Evolutionary conservation across 2,797 vertebrate genomes (phyloP), one percentile per base, ranked within the genome.

Genomic region (Decapterus maruadsi): DNA sequence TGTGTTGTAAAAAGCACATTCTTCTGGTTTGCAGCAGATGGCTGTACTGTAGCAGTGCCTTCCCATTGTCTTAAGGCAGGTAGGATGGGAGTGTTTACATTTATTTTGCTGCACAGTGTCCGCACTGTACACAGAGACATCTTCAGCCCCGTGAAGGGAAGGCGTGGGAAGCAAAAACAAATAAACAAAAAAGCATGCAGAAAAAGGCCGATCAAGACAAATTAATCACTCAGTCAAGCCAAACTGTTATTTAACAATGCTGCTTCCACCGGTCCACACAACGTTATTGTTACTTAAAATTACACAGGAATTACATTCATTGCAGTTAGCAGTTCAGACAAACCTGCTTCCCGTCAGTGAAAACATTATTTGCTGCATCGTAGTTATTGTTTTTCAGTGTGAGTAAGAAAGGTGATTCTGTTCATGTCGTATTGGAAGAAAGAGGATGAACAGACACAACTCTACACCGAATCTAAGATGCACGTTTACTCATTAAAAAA

Each of bases 21-120:
- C 66, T 82, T 82, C 29, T 61, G 68, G 66, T 72, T 85, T 78
- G 59, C 65, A 77, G 57, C 31, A 58, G 51, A 51, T 61, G 56
- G 50, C 65, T 51, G 56, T 20, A 74, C 65, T 51, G 56, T 20
- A 74, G 57, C 75, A 48, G 38, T 38, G 50, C 40, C 48, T 45
- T 68, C 62, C 53, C 29, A 31, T 72, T 31, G 10, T 73, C 19
- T 76, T 89, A 90, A 91, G 85, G 89, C 90, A 85, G 74, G 80
- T 63, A 55, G 58, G 48, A 78, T 26, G 42, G 74, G 75, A 77
- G 73, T 29, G 43, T 51, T 74, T 1, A 3, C 40, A 55, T 75
- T 63, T 67, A 63, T 70, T 26, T 46, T 51, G 36, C 51, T 75
- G 68, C 19, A 45, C 45, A 48, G 8, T 61, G 42, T 45, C 64